Conservation (phyloP, 2,113 vertebrate genomes). For the Cololabis saira region DNA sequence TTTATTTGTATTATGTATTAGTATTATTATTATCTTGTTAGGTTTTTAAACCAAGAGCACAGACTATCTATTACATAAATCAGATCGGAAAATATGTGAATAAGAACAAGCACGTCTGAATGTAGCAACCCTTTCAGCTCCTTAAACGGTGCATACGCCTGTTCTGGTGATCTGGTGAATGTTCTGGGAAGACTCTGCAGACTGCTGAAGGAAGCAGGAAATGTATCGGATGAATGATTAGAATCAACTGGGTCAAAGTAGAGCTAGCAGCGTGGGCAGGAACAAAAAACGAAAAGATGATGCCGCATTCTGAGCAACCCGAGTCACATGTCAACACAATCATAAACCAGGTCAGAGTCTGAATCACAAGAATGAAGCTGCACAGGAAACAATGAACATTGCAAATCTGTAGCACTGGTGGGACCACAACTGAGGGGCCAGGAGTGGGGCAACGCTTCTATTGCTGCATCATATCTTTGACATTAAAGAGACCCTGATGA, state of each 20-base stretch:
- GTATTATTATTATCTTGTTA: too few relatives aligned
- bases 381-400: not conserved
- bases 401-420: not conserved
- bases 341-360: slow-evolving; percentile 45
- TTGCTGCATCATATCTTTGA: too few relatives aligned
- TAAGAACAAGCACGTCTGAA: too few relatives aligned
- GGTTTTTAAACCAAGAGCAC: too few relatives aligned
- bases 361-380: not conserved
- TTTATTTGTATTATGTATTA: too few relatives aligned
- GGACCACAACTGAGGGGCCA: too few relatives aligned
- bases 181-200: not conserved
- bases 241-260: slow-evolving; percentile 29
- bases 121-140: not conserved
- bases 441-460: too few relatives aligned
- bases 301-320: not conserved
- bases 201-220: slow-evolving; percentile 23
- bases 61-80: too few relatives aligned
- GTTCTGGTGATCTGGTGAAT: not conserved
- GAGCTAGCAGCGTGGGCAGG: slow-evolving; percentile 32
- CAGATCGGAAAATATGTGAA: too few relatives aligned
- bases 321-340: slow-evolving; percentile 40
- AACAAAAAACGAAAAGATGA: slow-evolving; percentile 11
- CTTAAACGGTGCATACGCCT: slow-evolving; percentile 1
- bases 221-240: slow-evolving; percentile 27
- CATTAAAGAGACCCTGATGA: not conserved